Evolutionary conservation across 2,113 vertebrate genomes (phyloP).

Genomic region (Dicerorhinus sumatrensis): DNA sequence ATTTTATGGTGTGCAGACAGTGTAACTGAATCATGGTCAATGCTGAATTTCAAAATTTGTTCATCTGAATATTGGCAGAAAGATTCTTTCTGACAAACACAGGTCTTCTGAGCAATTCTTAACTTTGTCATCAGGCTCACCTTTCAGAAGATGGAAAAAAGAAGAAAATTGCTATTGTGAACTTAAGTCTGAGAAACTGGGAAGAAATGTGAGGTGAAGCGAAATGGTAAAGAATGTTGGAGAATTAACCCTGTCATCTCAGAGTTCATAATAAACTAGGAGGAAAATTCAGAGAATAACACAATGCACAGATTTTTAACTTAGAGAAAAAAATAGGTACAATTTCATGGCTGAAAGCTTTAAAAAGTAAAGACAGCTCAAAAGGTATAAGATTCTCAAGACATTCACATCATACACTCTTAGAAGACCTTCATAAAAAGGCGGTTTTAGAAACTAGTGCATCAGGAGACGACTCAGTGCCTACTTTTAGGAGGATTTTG

Average conservation of each 20-base stretch:
- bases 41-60: neutral
- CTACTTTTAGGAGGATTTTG: neutral
- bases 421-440: neutral
- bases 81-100: neutral
- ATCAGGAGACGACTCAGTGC: neutral
- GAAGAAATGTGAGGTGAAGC: neutral
- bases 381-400: neutral
- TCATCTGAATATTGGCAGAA: slow-evolving; percentile 16
- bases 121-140: neutral
- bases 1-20: neutral
- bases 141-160: neutral
- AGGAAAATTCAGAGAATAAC: neutral
- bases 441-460: neutral
- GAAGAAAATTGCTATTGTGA: neutral
- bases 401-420: neutral
- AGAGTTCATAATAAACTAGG: neutral
- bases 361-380: neutral
- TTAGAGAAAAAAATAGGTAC: neutral
- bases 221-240: neutral
- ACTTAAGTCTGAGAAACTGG: neutral
- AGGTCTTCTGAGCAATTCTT: neutral
- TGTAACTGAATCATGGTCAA: neutral
- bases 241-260: neutral
- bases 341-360: neutral
- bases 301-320: neutral